phyloP scores from a whole-genome alignment of 2,113 vertebrate genomes.

The Vulpes ferrilata region DNA sequence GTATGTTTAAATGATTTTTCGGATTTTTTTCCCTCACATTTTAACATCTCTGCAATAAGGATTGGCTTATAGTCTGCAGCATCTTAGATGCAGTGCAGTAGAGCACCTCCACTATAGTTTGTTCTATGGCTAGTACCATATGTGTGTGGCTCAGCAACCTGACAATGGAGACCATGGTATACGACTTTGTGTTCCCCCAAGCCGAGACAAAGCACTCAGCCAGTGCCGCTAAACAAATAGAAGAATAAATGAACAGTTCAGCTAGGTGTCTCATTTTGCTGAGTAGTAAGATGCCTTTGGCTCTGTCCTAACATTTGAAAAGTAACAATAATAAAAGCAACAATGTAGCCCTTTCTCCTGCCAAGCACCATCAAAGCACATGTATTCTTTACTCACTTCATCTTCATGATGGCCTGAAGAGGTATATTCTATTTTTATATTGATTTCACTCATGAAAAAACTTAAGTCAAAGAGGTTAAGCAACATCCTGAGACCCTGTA shows the following conservation, averaged over 20 bases:
- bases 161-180: not conserved
- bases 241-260: not conserved
- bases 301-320: slow-evolving; percentile 4
- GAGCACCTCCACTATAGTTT: not conserved
- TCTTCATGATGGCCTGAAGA: not conserved
- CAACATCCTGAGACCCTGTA: not conserved
- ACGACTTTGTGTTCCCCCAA: not conserved
- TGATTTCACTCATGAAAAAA: slow-evolving; percentile 8
- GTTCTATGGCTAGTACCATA: not conserved
- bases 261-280: not conserved
- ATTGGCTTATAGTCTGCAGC: not conserved
- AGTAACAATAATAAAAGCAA: not conserved
- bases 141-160: not conserved
- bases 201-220: not conserved
- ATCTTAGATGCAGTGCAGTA: not conserved
- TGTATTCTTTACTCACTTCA: not conserved
- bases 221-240: not conserved
- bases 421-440: slow-evolving; percentile 27
- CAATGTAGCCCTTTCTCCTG: not conserved
- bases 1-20: not conserved
- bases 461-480: not conserved
- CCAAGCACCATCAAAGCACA: not conserved
- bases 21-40: not conserved
- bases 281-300: not conserved
- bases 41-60: not conserved